phyloP scores from a whole-genome alignment of 2,113 vertebrate species.

The Hippocampus comes region DNA sequence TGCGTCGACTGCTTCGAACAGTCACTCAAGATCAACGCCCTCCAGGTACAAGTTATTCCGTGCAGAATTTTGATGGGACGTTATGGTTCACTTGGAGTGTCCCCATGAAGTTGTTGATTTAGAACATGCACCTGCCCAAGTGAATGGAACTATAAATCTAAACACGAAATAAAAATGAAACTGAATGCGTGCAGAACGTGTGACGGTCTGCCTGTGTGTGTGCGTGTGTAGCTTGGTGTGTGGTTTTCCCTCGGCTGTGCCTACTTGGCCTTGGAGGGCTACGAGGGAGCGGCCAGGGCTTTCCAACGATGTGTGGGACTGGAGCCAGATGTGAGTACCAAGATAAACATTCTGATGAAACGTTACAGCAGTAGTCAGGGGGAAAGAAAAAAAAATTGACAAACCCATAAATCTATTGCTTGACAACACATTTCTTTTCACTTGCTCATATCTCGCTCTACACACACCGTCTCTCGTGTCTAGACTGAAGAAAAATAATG shows the following conservation, averaged over 20 bases:
- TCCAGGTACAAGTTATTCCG: slow-evolving; percentile 78
- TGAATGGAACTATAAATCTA: not conserved
- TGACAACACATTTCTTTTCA: not conserved
- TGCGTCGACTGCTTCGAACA: slow-evolving; percentile 88
- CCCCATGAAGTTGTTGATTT: not conserved
- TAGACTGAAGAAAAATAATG: not conserved
- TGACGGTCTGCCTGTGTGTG: not conserved
- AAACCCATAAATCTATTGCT: slow-evolving; percentile 2
- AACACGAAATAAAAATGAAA: not conserved
- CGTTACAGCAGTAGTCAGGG: not conserved
- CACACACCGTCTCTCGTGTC: not conserved
- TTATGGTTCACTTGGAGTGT: not conserved
- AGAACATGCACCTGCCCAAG: not conserved
- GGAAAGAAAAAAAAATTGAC: not conserved
- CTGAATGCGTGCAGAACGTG: not conserved
- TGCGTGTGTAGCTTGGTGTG: slow-evolving; percentile 79
- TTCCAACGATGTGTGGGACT: slow-evolving; percentile 91
- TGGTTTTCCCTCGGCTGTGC: slow-evolving; percentile 98
- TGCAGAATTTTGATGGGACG: not conserved
- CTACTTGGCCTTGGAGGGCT: slow-evolving; percentile 86
- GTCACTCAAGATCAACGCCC: slow-evolving; percentile 83
- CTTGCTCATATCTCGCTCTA: not conserved
- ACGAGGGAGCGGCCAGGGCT: slow-evolving; percentile 85
- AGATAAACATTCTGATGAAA: slow-evolving; percentile 7
- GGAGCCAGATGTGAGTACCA: slow-evolving; percentile 87